Percentiles rank a stretch among this genome's conserved stretches.
phyloP scores from a whole-genome alignment of 2,888 invertebrate species.

The Orthonychiurus folsomi region DNA sequence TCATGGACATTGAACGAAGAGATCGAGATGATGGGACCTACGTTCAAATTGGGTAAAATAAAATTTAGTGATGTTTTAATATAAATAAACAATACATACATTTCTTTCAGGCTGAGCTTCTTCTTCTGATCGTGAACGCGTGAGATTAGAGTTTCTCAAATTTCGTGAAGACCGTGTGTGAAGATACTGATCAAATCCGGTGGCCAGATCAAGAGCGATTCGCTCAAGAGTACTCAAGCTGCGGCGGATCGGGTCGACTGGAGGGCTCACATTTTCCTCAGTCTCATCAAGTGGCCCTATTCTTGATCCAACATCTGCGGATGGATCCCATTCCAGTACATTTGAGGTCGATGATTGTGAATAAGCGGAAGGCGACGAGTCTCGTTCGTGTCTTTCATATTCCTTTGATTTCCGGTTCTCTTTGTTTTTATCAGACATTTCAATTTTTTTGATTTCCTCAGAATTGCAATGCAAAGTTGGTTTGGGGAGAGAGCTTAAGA shows the following conservation, averaged over 20 bases:
- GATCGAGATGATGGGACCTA: not conserved
- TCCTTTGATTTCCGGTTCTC: too few relatives aligned
- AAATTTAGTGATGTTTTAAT: too few relatives aligned
- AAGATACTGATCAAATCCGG: not conserved
- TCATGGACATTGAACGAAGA: not conserved
- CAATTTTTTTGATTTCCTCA: too few relatives aligned
- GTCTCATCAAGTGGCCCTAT: slow-evolving; percentile 13
- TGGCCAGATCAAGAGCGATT: slow-evolving; percentile 10
- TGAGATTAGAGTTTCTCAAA: not conserved
- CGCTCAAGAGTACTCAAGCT: slow-evolving; percentile 15
- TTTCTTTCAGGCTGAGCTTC: too few relatives aligned
- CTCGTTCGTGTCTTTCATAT: slow-evolving; percentile 19
- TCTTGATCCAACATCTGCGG: slow-evolving; percentile 29
- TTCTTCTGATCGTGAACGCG: not conserved
- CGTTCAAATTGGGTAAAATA: too few relatives aligned
- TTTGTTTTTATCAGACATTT: too few relatives aligned
- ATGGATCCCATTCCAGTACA: slow-evolving; percentile 35
- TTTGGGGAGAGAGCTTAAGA: too few relatives aligned
- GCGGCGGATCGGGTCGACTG: not conserved
- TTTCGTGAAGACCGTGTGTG: not conserved
- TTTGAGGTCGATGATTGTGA: slow-evolving; percentile 20
- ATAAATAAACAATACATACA: too few relatives aligned
- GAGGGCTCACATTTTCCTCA: not conserved
- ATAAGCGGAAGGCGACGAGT: slow-evolving; percentile 19
- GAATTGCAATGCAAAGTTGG: too few relatives aligned